Percentiles rank a stretch among this genome's conserved stretches.
Conservation (phyloP, 53 echinoderm and acorn worm genomes). For the Glandiceps talaboti region DNA sequence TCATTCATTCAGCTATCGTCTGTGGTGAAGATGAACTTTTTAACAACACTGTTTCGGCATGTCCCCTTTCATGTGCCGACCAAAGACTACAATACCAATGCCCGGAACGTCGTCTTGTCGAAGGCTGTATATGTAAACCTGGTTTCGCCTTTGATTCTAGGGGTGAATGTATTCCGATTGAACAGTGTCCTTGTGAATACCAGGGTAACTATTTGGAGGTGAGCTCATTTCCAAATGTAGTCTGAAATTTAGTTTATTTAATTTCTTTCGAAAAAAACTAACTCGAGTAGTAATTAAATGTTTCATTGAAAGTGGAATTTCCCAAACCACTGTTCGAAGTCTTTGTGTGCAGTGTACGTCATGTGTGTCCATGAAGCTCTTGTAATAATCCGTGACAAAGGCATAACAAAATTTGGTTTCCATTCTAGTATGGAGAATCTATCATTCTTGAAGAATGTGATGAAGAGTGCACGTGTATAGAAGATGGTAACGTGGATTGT, state of each 20-base stretch:
- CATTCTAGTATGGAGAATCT: background rate
- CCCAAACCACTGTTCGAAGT: too few species aligned
- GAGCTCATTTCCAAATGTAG: too few species aligned
- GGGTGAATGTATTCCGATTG: background rate
- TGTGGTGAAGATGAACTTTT: background rate
- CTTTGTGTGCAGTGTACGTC: too few species aligned
- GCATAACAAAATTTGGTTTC: too few species aligned
- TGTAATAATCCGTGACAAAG: too few species aligned
- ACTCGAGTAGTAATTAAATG: too few species aligned
- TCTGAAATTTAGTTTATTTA: too few species aligned
- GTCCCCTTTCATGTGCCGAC: background rate
- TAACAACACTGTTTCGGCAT: background rate
- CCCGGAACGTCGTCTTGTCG: background rate
- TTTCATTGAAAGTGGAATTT: too few species aligned
- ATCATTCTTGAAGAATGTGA: background rate
- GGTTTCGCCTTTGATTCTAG: background rate
- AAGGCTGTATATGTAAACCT: background rate
- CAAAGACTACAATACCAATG: background rate
- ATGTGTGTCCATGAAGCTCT: too few species aligned
- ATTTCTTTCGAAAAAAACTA: too few species aligned
- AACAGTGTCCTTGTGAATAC: background rate
- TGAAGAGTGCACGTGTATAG: background rate
- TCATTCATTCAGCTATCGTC: background rate
- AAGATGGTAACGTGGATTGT: background rate
- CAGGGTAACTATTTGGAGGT: background rate